Evolutionary conservation across 2,113 vertebrate genomes (phyloP), one percentile per base, ranked within the genome.

Genomic region (Tragelaphus imberbis): DNA sequence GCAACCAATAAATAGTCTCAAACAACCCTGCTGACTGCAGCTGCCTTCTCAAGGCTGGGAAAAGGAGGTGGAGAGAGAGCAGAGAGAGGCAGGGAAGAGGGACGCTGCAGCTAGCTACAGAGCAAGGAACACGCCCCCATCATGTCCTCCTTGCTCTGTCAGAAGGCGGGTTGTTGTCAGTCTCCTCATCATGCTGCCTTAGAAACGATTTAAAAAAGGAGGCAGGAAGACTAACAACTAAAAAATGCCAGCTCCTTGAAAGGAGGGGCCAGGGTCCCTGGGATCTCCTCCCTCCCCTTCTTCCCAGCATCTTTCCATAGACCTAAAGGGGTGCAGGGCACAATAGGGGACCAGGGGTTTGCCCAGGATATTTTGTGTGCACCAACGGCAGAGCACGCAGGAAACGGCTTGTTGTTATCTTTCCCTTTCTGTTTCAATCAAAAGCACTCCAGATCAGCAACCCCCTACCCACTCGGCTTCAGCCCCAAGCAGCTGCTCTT

Each of bases 241-340:
- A 90, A 90, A 99, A 98, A 98, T 97, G 99, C 98, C 99, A 99
- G 99, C 99, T 99, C 98, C 98, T 98, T 98, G 77, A 86, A 89
- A 93, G 86, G 71, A 91, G 88, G 51, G 58, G 86, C 95, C 14
- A 2, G 88, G 94, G 86, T 96, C 91, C 84, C 97, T 95, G 93
- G 85, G 93, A 47, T 91, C 94, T 99, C 98, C 98, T 98, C 98
- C 98, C 99, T 98, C 84, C 92, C 87, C 75, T 44, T 94, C 97
- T 55, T 96, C 94, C 94, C 79, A 92, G 92, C 85, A 96, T 58
- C 97, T 53, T 77, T 82, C 4, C 2, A 30, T 85, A 59, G 33
- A 98, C 95, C 98, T 94, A 93, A 98, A 97, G 98, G 98, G 98
- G 99, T 99, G 98, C 97, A 77, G 91, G 95, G 82, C 90, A 97